phyloP scores from a whole-genome alignment of 2,113 vertebrate genomes.

The Callithrix jacchus region DNA sequence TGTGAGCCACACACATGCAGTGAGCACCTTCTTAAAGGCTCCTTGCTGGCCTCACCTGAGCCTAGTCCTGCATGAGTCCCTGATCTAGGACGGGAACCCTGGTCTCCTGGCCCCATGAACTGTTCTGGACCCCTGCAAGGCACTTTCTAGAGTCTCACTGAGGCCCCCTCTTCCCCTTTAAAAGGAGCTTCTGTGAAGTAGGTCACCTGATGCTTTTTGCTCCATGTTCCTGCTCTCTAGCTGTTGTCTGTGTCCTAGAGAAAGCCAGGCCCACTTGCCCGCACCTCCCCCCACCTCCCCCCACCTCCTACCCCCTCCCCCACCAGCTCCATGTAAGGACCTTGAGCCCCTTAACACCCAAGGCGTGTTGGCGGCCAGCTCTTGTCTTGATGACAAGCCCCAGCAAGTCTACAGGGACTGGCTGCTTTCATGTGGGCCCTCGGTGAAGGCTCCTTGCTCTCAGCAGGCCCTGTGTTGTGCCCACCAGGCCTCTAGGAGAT shows the following conservation, averaged over 20 bases:
- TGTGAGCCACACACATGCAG: neutral
- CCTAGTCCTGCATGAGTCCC: neutral
- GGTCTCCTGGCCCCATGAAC: neutral
- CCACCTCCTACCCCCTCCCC: neutral
- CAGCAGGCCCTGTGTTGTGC: constrained; percentile 34
- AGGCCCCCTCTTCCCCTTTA: neutral
- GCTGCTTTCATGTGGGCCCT: constrained; percentile 36
- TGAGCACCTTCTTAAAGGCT: fast-evolving
- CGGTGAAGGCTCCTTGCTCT: neutral
- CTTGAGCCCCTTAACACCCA: neutral
- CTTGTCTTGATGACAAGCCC: neutral
- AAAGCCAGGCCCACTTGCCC: neutral
- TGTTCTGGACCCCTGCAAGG: neutral
- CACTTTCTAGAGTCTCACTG: neutral
- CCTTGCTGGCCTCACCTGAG: neutral
- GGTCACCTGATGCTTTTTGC: neutral
- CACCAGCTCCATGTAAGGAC: neutral
- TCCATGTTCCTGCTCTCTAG: neutral
- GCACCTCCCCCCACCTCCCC: fast-evolving
- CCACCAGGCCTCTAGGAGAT: constrained; percentile 45
- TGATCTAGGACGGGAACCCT: neutral
- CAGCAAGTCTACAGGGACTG: neutral
- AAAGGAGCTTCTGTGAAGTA: neutral
- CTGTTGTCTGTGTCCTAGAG: neutral
- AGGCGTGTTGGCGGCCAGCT: neutral